Percentiles rank a stretch among this genome's conserved stretches.
These are phyloP conservation scores for Phoenicopterus ruber DNA, from an alignment of 2,113 vertebrate species.

Conservation along the genomic window DNA sequence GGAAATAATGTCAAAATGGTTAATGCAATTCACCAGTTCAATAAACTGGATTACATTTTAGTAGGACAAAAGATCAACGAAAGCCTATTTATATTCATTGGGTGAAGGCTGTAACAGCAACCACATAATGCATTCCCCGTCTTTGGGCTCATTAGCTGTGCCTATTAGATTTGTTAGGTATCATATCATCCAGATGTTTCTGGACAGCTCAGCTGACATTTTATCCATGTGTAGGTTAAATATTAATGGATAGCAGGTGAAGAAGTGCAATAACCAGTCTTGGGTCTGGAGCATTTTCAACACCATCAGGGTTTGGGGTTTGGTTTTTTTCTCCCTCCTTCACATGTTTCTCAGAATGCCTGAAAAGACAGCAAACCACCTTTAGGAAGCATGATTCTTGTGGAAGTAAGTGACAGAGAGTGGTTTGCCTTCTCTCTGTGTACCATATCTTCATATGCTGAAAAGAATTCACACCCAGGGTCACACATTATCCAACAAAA, in stretches of 20 bases:
- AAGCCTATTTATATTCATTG: constrained; percentile 76
- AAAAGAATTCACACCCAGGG: not conserved
- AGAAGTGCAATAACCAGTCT: constrained; percentile 23
- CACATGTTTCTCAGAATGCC: not conserved
- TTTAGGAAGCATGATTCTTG: not conserved
- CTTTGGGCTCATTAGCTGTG: constrained; percentile 72
- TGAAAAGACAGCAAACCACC: not conserved
- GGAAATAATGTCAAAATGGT: constrained; percentile 75
- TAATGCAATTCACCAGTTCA: constrained; percentile 76
- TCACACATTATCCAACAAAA: not conserved
- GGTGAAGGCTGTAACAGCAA: constrained; percentile 67
- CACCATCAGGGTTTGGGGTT: not conserved
- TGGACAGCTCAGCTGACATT: constrained; percentile 64
- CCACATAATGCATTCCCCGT: constrained; percentile 52
- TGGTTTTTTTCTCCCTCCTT: not conserved
- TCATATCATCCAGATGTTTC: constrained; percentile 72
- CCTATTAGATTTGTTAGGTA: constrained; percentile 69
- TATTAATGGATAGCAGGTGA: constrained; percentile 47
- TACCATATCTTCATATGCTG: not conserved
- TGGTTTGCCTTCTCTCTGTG: not conserved
- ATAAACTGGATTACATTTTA: constrained; percentile 73
- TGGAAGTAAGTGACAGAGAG: not conserved
- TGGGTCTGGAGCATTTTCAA: not conserved
- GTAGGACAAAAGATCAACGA: constrained; percentile 75
- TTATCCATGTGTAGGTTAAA: constrained; percentile 44